Evolutionary conservation across 2,113 vertebrate genomes (phyloP).

Genomic region (Lanius collurio): DNA sequence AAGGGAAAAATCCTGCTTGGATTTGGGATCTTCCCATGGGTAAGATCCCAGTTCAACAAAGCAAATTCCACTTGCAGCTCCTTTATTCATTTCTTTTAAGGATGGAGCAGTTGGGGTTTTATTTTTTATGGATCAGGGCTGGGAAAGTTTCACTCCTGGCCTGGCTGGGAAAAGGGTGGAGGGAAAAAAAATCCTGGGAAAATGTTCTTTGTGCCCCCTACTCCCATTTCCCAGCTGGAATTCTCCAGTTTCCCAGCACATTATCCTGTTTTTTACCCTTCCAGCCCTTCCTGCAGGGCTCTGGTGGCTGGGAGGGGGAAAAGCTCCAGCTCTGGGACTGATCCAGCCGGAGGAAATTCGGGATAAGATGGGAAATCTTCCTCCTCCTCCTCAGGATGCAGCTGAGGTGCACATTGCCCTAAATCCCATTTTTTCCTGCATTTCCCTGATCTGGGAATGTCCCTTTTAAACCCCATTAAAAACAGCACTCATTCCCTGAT

Average conservation of each 20-base stretch:
- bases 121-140: background rate
- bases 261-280: rapidly evolving
- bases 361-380: background rate
- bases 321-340: background rate
- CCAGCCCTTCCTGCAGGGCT: background rate
- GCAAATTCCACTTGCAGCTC: background rate
- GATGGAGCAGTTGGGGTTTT: background rate
- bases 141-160: background rate
- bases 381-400: background rate
- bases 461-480: background rate
- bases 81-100: constrained; percentile 37
- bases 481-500: rapidly evolving
- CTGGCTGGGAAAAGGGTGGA: rapidly evolving
- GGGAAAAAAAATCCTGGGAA: rapidly evolving
- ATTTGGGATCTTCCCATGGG: constrained; percentile 55
- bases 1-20: constrained; percentile 64
- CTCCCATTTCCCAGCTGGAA: background rate
- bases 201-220: background rate
- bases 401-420: background rate
- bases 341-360: background rate
- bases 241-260: background rate
- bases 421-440: rapidly evolving
- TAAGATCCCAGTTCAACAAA: constrained; percentile 50
- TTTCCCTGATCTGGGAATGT: background rate
- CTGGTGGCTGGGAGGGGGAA: background rate